phyloP scores from a whole-genome alignment of 1,140 invertebrate species.

The Chlorops oryzae region DNA sequence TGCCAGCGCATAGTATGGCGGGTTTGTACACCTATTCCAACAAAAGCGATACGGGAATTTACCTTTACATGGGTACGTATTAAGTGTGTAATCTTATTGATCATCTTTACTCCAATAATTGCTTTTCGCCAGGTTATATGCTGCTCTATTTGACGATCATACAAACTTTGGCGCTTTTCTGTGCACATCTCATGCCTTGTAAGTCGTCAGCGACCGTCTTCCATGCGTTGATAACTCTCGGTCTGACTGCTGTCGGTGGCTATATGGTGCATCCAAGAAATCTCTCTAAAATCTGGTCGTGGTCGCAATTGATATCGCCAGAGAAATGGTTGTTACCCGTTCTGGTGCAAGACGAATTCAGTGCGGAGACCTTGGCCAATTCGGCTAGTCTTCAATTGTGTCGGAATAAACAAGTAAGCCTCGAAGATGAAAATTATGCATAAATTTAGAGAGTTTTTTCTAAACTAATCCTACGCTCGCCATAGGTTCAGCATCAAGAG shows the following conservation, averaged over 20 bases:
- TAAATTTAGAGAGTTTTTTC: not conserved
- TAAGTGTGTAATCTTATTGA: not conserved
- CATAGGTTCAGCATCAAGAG: slow-evolving; percentile 69
- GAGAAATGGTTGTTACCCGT: slow-evolving; percentile 67
- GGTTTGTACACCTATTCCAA: slow-evolving; percentile 64
- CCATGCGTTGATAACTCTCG: slow-evolving; percentile 56
- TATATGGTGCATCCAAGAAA: slow-evolving; percentile 67
- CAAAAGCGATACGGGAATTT: slow-evolving; percentile 62
- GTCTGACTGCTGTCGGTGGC: slow-evolving; percentile 62
- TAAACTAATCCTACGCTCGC: too few relatives aligned
- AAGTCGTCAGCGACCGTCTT: slow-evolving; percentile 55
- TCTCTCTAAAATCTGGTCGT: slow-evolving; percentile 59
- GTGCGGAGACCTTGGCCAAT: slow-evolving; percentile 55
- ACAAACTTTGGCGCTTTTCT: slow-evolving; percentile 59
- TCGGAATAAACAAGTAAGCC: slow-evolving; percentile 59
- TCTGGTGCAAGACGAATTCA: slow-evolving; percentile 62
- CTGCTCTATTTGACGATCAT: slow-evolving; percentile 70
- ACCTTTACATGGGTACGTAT: slow-evolving; percentile 63
- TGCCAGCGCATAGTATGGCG: slow-evolving; percentile 85
- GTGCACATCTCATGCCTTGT: slow-evolving; percentile 52
- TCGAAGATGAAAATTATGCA: not conserved
- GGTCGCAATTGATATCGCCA: slow-evolving; percentile 65
- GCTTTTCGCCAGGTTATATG: slow-evolving; percentile 59
- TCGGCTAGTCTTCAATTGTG: slow-evolving; percentile 53
- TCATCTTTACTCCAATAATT: not conserved